Percentiles rank a stretch among this genome's conserved stretches.
Conservation (phyloP, 2,888 invertebrate species). For the Amitus sp. region DNA sequence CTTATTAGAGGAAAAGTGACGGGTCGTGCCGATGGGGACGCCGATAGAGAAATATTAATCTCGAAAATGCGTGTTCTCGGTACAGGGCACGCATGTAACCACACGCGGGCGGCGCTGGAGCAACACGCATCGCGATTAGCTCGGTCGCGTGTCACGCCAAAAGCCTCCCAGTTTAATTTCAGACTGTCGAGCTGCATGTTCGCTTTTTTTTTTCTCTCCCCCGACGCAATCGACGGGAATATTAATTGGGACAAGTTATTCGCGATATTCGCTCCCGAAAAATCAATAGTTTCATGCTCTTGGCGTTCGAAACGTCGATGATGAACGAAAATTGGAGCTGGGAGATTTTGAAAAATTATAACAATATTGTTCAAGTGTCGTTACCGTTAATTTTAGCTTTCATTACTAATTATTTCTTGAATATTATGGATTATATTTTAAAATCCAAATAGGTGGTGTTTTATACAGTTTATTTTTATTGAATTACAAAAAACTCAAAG, state of each 20-base stretch:
- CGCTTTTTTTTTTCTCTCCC: slow-evolving; percentile 24
- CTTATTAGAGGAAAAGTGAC: slow-evolving; percentile 5
- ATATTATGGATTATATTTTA: no score
- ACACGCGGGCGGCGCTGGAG: slow-evolving; percentile 47
- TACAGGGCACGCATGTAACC: slow-evolving; percentile 47
- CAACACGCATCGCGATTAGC: slow-evolving; percentile 45
- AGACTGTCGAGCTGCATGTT: slow-evolving; percentile 34
- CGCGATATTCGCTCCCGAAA: not conserved
- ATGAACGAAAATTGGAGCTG: no score
- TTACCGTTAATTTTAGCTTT: no score
- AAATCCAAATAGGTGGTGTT: no score
- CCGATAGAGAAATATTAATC: slow-evolving; percentile 60
- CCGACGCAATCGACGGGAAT: slow-evolving; percentile 4
- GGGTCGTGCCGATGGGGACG: slow-evolving; percentile 36
- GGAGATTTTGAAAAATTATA: not conserved
- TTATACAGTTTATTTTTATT: no score
- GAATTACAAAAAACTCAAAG: no score
- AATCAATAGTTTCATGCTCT: no score
- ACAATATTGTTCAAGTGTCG: no score
- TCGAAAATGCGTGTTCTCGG: slow-evolving; percentile 54
- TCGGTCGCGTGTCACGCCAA: slow-evolving; percentile 59
- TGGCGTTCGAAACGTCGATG: no score
- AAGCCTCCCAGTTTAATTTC: slow-evolving; percentile 48
- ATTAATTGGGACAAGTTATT: slow-evolving; percentile 7
- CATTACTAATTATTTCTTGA: no score